Evolutionary conservation across 2,888 invertebrate species (phyloP).

Genomic region (Synanthedon formicaeformis): DNA sequence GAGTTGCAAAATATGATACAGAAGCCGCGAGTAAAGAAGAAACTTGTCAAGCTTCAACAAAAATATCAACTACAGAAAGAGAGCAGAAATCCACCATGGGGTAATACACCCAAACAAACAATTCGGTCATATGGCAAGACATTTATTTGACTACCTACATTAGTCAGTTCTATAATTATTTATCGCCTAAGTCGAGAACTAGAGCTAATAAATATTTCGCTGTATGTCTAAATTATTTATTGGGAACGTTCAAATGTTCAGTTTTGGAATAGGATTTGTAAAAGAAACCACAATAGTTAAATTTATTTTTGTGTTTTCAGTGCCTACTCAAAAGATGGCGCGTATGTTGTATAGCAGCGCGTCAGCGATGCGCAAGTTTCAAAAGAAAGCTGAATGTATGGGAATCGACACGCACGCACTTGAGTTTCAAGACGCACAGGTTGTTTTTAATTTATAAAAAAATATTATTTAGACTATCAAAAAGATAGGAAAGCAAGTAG

Average conservation of each 20-base stretch:
- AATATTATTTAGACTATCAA: not conserved
- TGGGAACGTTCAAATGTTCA: too few species aligned
- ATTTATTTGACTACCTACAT: not conserved
- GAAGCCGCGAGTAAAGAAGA: conserved; percentile 81
- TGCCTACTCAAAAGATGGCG: conserved; percentile 95
- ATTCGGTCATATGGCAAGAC: not conserved
- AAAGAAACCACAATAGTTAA: too few species aligned
- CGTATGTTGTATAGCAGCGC: conserved; percentile 90
- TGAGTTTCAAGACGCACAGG: conserved; percentile 86
- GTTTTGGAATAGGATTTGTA: too few species aligned
- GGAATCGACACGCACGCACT: conserved; percentile 86
- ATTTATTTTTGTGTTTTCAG: conserved; percentile 43
- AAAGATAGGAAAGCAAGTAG: not conserved
- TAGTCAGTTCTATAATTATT: too few species aligned
- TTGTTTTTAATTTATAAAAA: conserved; percentile 16
- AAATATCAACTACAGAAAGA: conserved; percentile 84
- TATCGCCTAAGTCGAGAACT: too few species aligned
- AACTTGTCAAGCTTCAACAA: conserved; percentile 85
- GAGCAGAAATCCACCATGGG: conserved; percentile 85
- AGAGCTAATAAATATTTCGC: not conserved
- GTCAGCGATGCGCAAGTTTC: conserved; percentile 84
- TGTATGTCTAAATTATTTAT: conserved; percentile 1
- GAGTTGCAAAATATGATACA: conserved; percentile 75
- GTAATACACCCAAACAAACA: conserved; percentile 50
- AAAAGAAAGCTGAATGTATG: conserved; percentile 90